Percentiles rank a stretch among this genome's conserved stretches.
These are phyloP conservation scores for Malthinus seriepunctatus DNA, from an alignment of 2,888 invertebrate species.

Conservation along the genomic window DNA sequence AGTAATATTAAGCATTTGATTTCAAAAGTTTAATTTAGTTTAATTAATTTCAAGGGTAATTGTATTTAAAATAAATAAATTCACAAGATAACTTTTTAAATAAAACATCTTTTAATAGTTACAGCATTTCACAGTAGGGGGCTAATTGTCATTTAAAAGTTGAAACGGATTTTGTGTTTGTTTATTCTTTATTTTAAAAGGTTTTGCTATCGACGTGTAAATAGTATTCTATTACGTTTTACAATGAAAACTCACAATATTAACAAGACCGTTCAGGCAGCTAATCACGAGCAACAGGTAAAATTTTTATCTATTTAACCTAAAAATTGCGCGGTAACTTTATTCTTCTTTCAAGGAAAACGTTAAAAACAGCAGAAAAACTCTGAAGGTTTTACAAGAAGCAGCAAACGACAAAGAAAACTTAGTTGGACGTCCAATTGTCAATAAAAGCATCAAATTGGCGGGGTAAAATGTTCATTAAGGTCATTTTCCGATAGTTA, in stretches of 20 bases:
- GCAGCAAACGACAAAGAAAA: slow-evolving; percentile 76
- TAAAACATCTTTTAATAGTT: no score
- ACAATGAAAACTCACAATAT: neutral
- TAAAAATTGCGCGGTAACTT: neutral
- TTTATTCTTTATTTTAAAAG: no score
- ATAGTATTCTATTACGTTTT: neutral
- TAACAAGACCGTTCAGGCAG: neutral
- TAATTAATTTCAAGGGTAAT: no score
- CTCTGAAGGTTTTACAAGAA: slow-evolving; percentile 75
- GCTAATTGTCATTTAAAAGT: no score
- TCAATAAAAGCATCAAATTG: slow-evolving; percentile 44
- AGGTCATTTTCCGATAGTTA: neutral
- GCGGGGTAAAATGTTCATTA: slow-evolving; percentile 23
- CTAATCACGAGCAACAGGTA: neutral
- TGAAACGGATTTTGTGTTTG: no score
- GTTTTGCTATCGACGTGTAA: neutral
- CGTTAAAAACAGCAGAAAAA: slow-evolving; percentile 64
- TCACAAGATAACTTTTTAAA: no score
- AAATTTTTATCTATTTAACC: neutral
- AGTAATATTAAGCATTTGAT: no score
- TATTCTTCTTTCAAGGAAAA: slow-evolving; percentile 57
- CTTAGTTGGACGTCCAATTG: slow-evolving; percentile 65
- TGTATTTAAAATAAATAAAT: no score
- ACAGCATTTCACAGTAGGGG: no score
- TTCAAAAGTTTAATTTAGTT: no score